Evolutionary conservation across 2,113 vertebrate genomes (phyloP), one percentile per base, ranked within the genome.

Genomic region (Gobiocypris rarus): DNA sequence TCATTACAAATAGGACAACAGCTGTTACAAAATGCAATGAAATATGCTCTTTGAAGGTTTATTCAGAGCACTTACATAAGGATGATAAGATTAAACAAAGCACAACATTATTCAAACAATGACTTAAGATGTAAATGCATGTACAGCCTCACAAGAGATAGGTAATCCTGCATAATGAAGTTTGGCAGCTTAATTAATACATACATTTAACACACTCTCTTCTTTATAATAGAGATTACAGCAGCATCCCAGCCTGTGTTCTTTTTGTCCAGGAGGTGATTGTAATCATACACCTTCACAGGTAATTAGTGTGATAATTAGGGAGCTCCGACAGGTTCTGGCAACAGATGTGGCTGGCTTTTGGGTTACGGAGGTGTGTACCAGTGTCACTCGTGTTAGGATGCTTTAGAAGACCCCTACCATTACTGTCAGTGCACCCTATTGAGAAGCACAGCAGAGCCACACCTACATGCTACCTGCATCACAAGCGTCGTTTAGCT

Each of bases 241-340:
- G 59, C 65, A 73, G 31, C 48, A 52, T 28, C 45, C 67, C 28
- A 54, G 41, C 65, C 82, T 78, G 14, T 50, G 73, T 67, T 87
- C 75, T 48, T 71, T 61, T 67, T 7, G 74, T 86, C 70, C 54
- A 9, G 34, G 67, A 79, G 65, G 22, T 76, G 85, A 89, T 61
- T 81, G 84, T 87, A 89, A 86, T 89, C 82, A 84, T 76, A 83
- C 79, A 78, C 83, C 56, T 75, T 78, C 26, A 41, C 82, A 74
- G 75, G 56, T 71, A 77, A 89, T 87, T 85, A 81, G 65, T 56
- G 67, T 45, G 52, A 50, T 84, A 85, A 89, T 83, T 85, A 86
- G 52, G 74, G 81, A 82, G 77, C 61, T 48, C 45, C 54, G 63
- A 75, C 56, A 59, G 70, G 74, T 86, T 74, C 61, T 75, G 58